These are phyloP conservation scores for Drosophila orosa DNA, from an alignment of 1,140 invertebrate genomes.

Conservation along the genomic window DNA sequence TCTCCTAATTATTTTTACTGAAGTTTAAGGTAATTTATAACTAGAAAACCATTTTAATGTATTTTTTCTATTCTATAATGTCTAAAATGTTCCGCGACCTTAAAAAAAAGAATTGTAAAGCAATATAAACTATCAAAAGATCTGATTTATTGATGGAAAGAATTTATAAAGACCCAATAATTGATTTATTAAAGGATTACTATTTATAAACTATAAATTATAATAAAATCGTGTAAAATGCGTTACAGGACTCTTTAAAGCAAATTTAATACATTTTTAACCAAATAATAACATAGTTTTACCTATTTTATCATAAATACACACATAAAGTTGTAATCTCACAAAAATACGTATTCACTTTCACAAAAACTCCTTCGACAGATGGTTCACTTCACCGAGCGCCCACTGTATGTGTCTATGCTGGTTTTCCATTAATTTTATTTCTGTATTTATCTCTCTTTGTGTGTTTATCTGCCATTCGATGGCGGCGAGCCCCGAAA, in stretches of 20 bases:
- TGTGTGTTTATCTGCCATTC: slow-evolving; percentile 72
- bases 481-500: slow-evolving; percentile 56
- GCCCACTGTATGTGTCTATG: slow-evolving; percentile 42
- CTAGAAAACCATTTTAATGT: no score
- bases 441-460: slow-evolving; percentile 80
- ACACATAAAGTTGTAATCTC: background rate
- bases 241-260: background rate
- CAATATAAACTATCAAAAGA: background rate
- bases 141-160: background rate
- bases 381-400: slow-evolving; percentile 6
- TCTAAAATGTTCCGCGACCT: no score
- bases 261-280: background rate
- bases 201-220: no score
- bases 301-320: background rate
- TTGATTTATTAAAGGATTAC: background rate
- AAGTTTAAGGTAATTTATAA: background rate
- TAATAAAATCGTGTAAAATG: background rate
- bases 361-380: background rate
- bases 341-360: background rate
- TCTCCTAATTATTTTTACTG: background rate
- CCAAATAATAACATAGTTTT: background rate
- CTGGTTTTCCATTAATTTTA: slow-evolving; percentile 78
- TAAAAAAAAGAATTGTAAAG: background rate
- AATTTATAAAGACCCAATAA: rapidly evolving
- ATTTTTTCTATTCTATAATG: background rate